Conservation (phyloP, 2,797 vertebrate genomes). For the Smutsia gigantea region DNA sequence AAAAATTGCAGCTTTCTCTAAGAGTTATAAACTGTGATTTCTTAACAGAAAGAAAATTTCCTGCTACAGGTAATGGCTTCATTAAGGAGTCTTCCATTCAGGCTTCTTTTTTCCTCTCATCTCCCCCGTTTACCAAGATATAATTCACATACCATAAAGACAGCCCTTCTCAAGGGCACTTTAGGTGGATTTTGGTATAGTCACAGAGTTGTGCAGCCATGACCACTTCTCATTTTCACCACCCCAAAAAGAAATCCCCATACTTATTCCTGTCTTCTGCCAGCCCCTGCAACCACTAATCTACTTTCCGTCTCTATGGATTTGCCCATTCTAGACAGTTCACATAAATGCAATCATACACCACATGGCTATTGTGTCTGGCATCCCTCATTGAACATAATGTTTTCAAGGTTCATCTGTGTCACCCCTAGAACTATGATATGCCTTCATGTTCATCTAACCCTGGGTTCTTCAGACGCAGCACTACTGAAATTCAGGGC, state of each 20-base stretch:
- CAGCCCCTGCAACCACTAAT: rapidly evolving
- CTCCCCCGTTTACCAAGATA: neutral
- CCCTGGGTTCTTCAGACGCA: rapidly evolving
- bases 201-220: neutral
- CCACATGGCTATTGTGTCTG: rapidly evolving
- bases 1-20: neutral
- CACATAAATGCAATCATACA: rapidly evolving
- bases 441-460: neutral
- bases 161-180: rapidly evolving
- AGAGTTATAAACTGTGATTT: neutral
- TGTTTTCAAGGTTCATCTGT: neutral
- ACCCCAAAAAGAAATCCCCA: neutral
- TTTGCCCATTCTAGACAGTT: neutral
- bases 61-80: neutral
- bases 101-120: neutral
- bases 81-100: rapidly evolving
- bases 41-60: neutral
- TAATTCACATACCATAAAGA: neutral
- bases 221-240: neutral
- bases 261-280: rapidly evolving
- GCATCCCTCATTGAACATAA: no score
- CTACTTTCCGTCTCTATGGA: neutral
- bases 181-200: neutral
- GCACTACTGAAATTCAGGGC: neutral
- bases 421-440: rapidly evolving